A percentile compares a stretch with the other conserved stretches of the same genome.
Conservation (phyloP, 2,113 vertebrate species). For the Cephalophus harveyi region DNA sequence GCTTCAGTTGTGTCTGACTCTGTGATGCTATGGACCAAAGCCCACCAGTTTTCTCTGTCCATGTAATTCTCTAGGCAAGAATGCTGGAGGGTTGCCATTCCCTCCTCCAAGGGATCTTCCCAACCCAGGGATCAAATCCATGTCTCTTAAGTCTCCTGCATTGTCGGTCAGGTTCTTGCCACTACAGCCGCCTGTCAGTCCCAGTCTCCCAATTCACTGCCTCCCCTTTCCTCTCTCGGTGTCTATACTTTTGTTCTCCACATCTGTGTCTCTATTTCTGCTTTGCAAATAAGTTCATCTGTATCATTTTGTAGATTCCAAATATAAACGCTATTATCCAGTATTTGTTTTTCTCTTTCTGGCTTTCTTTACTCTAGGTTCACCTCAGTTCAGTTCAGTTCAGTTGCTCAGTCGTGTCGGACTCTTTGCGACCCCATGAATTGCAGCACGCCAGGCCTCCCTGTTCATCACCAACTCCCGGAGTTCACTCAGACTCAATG, state of each 20-base stretch:
- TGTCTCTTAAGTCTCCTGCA: not conserved
- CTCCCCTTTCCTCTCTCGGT: not conserved
- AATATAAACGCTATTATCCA: not conserved
- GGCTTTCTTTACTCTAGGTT: not conserved
- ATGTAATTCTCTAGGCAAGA: not conserved
- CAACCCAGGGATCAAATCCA: not conserved
- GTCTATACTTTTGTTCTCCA: not conserved
- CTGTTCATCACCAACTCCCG: no score
- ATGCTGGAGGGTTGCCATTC: not conserved
- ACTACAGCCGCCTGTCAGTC: not conserved
- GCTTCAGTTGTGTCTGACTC: not conserved
- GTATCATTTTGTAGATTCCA: not conserved
- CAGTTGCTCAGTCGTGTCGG: no score
- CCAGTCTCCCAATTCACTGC: not conserved
- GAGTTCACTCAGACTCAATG: no score
- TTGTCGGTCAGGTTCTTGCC: not conserved
- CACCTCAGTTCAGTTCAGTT: no score
- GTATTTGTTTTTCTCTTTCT: not conserved
- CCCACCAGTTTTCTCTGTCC: not conserved
- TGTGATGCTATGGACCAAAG: fast-evolving
- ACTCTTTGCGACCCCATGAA: no score
- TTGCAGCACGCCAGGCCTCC: no score
- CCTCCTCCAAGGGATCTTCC: not conserved
- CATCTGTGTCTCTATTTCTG: not conserved
- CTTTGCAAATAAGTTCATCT: not conserved